A percentile compares a stretch with the other conserved stretches of the same genome.
phyloP scores from a whole-genome alignment of 2,113 vertebrate genomes.

The Ellobius talpinus region DNA sequence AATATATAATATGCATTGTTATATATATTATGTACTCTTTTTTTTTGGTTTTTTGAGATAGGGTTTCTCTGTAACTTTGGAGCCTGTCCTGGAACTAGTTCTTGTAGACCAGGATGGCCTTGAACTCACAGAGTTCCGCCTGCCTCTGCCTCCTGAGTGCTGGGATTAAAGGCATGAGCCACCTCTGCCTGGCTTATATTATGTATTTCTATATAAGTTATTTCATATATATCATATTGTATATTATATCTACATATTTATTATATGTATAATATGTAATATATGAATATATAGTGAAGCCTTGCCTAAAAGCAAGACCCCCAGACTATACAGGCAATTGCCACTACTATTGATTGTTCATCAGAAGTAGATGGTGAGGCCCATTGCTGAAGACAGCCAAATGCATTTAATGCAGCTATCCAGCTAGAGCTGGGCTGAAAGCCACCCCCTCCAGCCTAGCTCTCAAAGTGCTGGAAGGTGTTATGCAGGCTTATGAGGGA shows the following conservation, averaged over 20 bases:
- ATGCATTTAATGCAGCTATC: no score
- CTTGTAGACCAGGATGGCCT: no score
- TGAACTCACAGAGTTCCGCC: no score
- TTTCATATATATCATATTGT: not conserved
- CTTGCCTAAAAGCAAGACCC: not conserved
- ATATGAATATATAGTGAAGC: not conserved
- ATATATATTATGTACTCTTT: not conserved
- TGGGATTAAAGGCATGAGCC: no score
- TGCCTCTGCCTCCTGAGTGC: no score
- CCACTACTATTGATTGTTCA: no score
- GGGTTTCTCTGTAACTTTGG: no score
- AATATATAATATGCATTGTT: not conserved
- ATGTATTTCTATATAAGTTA: not conserved
- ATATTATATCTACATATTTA: not conserved
- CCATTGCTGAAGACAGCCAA: not conserved
- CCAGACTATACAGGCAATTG: not conserved
- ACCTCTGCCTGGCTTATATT: not conserved
- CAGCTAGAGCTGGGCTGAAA: not conserved
- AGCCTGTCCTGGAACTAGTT: no score
- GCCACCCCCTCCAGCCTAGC: not conserved
- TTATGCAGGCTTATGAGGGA: not conserved
- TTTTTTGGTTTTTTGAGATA: no score
- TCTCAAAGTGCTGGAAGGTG: not conserved
- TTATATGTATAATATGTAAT: not conserved
- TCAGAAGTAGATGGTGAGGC: not conserved